phyloP scores from a whole-genome alignment of 2,797 vertebrate species.

The Eospalax fontanierii region DNA sequence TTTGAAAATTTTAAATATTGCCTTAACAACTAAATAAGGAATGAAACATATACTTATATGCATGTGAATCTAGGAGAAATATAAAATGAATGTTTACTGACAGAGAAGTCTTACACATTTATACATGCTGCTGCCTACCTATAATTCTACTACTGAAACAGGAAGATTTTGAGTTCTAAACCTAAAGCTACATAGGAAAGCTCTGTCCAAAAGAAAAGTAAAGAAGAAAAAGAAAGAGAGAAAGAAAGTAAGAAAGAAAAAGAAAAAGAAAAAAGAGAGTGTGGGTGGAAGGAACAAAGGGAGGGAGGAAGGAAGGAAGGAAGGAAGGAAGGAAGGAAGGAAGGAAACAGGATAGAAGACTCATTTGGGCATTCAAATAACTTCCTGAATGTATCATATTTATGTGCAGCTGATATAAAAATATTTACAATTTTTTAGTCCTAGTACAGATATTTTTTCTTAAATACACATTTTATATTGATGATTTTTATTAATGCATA shows the following conservation, averaged over 20 bases:
- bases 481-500: background rate
- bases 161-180: background rate
- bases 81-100: background rate
- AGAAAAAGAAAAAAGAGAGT: background rate
- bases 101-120: background rate
- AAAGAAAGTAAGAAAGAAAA: background rate
- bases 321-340: too few relatives aligned
- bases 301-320: too few relatives aligned
- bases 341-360: too few relatives aligned
- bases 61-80: background rate
- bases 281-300: too few relatives aligned
- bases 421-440: conserved; percentile 9
- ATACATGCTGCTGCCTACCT: background rate
- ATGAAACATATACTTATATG: background rate
- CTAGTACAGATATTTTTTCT: background rate
- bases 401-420: background rate
- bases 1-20: conserved; percentile 14
- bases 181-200: background rate
- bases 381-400: background rate
- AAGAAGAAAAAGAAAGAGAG: background rate
- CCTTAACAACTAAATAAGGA: background rate
- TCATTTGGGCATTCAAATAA: background rate
- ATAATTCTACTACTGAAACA: background rate
- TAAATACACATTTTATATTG: background rate
- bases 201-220: background rate